Percentiles rank a stretch among this genome's conserved stretches.
Conservation (phyloP, 37 sponge, comb jelly and placozoan species). For the Axinella damicornis region DNA sequence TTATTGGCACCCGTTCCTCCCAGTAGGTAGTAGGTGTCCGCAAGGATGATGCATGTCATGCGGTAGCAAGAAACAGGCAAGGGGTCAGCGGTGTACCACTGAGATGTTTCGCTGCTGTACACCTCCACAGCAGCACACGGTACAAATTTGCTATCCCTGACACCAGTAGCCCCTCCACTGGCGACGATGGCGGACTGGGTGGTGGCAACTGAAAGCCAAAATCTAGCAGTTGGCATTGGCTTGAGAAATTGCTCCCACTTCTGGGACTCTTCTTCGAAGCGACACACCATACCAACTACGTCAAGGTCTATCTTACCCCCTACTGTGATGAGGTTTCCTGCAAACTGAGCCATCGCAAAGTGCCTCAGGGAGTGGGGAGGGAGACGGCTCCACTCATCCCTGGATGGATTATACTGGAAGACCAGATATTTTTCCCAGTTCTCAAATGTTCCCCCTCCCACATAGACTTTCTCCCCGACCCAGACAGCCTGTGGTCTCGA, state of each 20-base stretch:
- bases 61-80: conserved; percentile 49
- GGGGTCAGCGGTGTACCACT: conserved; percentile 57
- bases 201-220: conserved; percentile 33
- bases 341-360: too few species aligned
- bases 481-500: too few species aligned
- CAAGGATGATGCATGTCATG: conserved; percentile 32
- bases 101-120: conserved; percentile 18
- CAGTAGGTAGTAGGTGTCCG: conserved; percentile 49
- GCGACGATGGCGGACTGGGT: conserved; percentile 32
- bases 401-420: too few species aligned
- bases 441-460: too few species aligned
- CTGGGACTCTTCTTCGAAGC: background rate
- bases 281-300: too few species aligned
- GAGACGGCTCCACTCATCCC: too few species aligned
- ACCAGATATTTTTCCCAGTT: too few species aligned
- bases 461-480: too few species aligned
- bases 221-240: conserved; percentile 37
- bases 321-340: too few species aligned
- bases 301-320: too few species aligned
- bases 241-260: conserved; percentile 30
- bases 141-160: conserved; percentile 39
- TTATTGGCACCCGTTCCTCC: conserved; percentile 57
- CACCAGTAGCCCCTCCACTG: conserved; percentile 23
- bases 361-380: too few species aligned
- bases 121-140: conserved; percentile 41